Evolutionary conservation across 2,888 invertebrate genomes (phyloP), one percentile per base, ranked within the genome.

Genomic region (Norana najaformis): DNA sequence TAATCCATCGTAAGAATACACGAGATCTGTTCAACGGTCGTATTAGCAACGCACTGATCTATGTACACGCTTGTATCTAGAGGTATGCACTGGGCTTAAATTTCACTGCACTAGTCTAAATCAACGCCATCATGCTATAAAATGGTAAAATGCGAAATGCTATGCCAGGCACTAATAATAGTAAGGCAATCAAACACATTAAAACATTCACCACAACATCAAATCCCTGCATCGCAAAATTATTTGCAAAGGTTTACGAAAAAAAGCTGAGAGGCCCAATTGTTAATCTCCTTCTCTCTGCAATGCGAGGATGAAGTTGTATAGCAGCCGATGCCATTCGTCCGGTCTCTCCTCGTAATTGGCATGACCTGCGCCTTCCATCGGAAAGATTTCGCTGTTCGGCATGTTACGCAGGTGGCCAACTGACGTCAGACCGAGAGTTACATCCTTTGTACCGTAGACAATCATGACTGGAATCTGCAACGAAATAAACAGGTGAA

Each of bases 381-480:
- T 91, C 34, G 94, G 92, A 69, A 94, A 94, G 13, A 94, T 92
- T 90, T 93, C 93, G 85, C 93, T 93, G 90, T 94, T 94, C 1
- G 95, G 95, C 90, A 96, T 93, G 88, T 93, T 92, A 69, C 93
- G 92, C 53, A 96, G 92, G 91, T 95, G 93, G 20, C 93, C 91
- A 5, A 92, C 91, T 5, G 95, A 94, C 16, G 88, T 30, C 13
- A 92, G 92, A 8, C 95, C 95, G 20, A 95, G 92, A 0, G 89
- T 91, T 34, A 92, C 92, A 92, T 96, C 96, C 35, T 94, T 93
- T n/a, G 93, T 93, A n/a, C 96, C 96, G 93, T 94, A 95, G 0
- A 95, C 94, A 83, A 95, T 94, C 91, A 95, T 92, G 2, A 95
- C 95, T 36, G 95, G 95, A 18, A 95, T 93, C 95, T 95, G 93